Conservation (phyloP, 2,113 vertebrate genomes). For the Atherinomorus stipes region DNA sequence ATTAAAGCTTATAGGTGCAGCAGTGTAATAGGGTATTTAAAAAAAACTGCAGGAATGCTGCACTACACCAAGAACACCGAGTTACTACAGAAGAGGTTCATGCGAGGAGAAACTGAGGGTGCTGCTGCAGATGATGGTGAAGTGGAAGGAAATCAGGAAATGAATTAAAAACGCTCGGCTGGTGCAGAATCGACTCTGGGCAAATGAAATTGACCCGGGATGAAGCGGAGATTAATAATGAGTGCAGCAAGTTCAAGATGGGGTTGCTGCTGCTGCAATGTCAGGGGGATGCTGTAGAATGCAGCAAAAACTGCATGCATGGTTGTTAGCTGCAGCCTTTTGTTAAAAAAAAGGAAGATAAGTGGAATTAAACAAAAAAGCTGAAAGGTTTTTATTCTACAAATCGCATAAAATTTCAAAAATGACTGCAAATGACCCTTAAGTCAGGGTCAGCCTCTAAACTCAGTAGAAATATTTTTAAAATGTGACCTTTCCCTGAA, state of each 20-base stretch:
- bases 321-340: neutral
- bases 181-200: conserved; percentile 42
- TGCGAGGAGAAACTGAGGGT: conserved; percentile 47
- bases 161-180: conserved; percentile 33
- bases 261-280: conserved; percentile 8
- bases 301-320: conserved; percentile 28
- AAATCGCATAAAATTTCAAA: neutral
- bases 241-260: conserved; percentile 45
- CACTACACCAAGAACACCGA: conserved; percentile 33
- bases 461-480: neutral
- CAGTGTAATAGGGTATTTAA: neutral
- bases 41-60: conserved; percentile 25
- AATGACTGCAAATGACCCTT: neutral
- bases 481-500: neutral
- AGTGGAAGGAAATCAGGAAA: conserved; percentile 44
- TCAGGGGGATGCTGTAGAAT: conserved; percentile 34
- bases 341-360: neutral
- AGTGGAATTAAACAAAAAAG: neutral
- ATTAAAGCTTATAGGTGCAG: neutral
- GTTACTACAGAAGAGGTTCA: conserved; percentile 56
- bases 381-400: neutral
- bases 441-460: neutral
- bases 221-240: conserved; percentile 5
- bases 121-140: conserved; percentile 28
- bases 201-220: conserved; percentile 18